Conservation (phyloP, 2,113 vertebrate genomes). For the Dasypus novemcinctus region DNA sequence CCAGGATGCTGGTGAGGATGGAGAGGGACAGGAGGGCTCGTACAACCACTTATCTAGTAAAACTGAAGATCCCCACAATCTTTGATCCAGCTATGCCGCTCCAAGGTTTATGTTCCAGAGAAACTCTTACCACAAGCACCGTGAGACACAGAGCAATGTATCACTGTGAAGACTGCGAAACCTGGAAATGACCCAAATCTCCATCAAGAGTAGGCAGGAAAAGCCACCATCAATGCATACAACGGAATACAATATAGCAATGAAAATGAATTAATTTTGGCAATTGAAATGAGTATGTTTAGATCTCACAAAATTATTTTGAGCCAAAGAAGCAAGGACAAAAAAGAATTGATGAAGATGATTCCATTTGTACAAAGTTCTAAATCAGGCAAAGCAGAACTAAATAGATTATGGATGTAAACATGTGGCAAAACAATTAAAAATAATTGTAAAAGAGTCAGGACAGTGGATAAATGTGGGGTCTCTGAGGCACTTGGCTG, state of each 20-base stretch:
- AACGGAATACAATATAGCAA: accelerated
- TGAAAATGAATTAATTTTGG: background rate
- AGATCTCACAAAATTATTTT: background rate
- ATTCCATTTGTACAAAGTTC: background rate
- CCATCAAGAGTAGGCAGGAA: accelerated
- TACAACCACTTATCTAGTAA: background rate
- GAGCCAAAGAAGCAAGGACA: background rate
- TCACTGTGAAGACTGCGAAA: accelerated
- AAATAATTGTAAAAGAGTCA: background rate
- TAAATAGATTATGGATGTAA: background rate
- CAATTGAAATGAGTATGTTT: background rate
- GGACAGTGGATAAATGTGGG: background rate
- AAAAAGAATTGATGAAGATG: background rate
- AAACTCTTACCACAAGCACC: background rate
- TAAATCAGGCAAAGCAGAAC: background rate
- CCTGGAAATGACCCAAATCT: background rate
- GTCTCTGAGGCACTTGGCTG: background rate
- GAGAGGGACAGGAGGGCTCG: background rate
- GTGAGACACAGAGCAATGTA: background rate
- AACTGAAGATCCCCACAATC: background rate
- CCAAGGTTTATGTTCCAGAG: background rate
- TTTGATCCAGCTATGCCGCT: background rate
- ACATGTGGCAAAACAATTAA: background rate
- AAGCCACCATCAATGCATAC: accelerated
- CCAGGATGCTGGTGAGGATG: background rate